Conservation (phyloP, 35 echinoderm and acorn worm genomes). For the Patiria miniata region DNA sequence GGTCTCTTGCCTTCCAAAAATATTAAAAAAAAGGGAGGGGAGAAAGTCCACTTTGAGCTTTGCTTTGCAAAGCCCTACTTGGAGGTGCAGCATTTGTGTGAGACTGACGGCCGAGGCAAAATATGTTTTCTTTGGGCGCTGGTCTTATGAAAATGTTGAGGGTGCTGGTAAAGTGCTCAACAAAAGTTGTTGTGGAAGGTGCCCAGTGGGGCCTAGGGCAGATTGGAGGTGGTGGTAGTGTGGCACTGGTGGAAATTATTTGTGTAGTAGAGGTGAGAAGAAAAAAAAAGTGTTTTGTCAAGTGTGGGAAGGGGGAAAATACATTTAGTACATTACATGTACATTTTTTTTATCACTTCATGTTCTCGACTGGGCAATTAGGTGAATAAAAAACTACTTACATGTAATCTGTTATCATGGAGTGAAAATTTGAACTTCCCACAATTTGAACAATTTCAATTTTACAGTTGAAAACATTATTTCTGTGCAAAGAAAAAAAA, state of each 20-base stretch:
- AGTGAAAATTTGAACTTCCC: too few relatives aligned
- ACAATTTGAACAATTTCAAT: too few relatives aligned
- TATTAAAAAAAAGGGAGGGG: background rate
- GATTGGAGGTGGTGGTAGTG: too few relatives aligned
- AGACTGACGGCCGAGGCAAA: background rate
- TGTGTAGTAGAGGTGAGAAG: background rate
- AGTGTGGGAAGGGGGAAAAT: background rate
- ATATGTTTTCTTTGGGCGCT: conserved; percentile 6
- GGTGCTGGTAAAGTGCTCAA: background rate
- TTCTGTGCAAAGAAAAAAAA: too few relatives aligned
- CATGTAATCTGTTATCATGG: too few relatives aligned
- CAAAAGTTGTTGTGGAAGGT: conserved; percentile 7
- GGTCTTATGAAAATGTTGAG: conserved; percentile 22
- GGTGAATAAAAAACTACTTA: too few relatives aligned
- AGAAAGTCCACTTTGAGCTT: background rate
- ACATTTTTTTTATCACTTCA: too few relatives aligned
- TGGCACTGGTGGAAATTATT: background rate
- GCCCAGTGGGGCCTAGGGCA: background rate
- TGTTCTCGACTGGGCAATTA: too few relatives aligned
- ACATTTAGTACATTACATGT: too few relatives aligned
- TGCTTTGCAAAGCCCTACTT: background rate
- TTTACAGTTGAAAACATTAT: too few relatives aligned
- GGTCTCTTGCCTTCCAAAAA: background rate
- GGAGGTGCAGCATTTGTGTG: background rate
- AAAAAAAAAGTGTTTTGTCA: background rate